Evolutionary conservation across 2,888 invertebrate genomes (phyloP), one percentile per base, ranked within the genome.

Genomic region (Stenodera caucasica): DNA sequence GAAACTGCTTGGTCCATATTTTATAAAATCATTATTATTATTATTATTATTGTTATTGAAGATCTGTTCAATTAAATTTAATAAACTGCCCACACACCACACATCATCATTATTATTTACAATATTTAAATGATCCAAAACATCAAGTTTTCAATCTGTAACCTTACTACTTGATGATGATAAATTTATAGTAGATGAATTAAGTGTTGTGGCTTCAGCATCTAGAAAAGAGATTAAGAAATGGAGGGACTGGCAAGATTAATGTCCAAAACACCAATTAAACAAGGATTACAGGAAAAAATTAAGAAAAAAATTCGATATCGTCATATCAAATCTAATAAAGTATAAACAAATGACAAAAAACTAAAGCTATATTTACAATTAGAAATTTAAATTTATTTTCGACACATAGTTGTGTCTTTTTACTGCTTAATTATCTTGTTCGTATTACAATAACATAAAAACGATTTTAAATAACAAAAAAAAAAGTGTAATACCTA

Each of bases 141-240:
- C 45, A 23, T 45, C 23, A 37, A 55, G 37, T 49, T 63, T 64
- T 75, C 72, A 76, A 69, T 74, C 61, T 45, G 58, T 53, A 30
- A 50, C 50, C 53, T 60, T 57, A 33, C 53, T 49, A 60, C 53
- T 57, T 52, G 53, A 51, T 15, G 53, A 56, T 49, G 52, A 29
- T 53, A 54, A 53, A 18, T 57, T 63, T 64, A 77, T 77, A 32
- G 74, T 72, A 59, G 75, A 70, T 66, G 75, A 68, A 64, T 65
- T 59, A 40, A 69, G 58, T 53, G 72, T 60, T 45, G 71, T 65
- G 26, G 66, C 57, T 56, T 72, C 73, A 64, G 69, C 68, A 74
- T 71, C 73, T 75, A 74, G 60, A 75, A 73, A 69, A 70, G 55
- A 60, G 26, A 57, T 58, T 35, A 57, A 55, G 32, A 57, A 40